These are phyloP conservation scores for Forbesichthys papilliferus DNA, from an alignment of 2,113 vertebrate genomes.

Conservation along the genomic window DNA sequence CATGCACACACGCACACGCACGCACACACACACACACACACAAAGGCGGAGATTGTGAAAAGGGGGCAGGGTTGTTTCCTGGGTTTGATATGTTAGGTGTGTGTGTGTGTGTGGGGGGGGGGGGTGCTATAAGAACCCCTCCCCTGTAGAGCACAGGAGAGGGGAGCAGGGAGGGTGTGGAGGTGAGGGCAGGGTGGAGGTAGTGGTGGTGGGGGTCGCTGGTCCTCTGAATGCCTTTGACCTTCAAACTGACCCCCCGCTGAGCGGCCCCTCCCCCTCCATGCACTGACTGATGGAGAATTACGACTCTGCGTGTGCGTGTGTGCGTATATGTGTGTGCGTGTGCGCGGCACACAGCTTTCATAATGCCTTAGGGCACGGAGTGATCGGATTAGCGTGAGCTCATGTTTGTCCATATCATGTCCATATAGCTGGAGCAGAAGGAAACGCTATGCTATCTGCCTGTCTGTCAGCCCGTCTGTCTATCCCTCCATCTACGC, in stretches of 20 bases:
- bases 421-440: too few relatives aligned
- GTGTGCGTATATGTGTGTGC: background rate
- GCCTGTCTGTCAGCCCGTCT: background rate
- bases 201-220: constrained; percentile 25
- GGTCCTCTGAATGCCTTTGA: constrained; percentile 75
- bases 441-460: background rate
- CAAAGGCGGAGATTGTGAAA: constrained; percentile 22
- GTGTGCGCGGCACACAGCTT: constrained; percentile 9
- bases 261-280: constrained; percentile 25
- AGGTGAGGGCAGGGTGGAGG: constrained; percentile 23
- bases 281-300: constrained; percentile 47
- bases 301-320: constrained; percentile 48
- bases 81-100: constrained; percentile 3
- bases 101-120: background rate
- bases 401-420: too few relatives aligned
- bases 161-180: background rate
- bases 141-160: background rate
- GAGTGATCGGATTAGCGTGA: background rate
- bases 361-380: background rate
- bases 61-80: constrained; percentile 45
- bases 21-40: constrained; percentile 16
- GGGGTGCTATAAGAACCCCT: too few relatives aligned
- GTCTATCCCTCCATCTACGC: background rate
- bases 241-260: constrained; percentile 63
- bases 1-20: constrained; percentile 7